These are phyloP conservation scores for Phengaris arion DNA, from an alignment of 2,888 invertebrate species.

Conservation along the genomic window DNA sequence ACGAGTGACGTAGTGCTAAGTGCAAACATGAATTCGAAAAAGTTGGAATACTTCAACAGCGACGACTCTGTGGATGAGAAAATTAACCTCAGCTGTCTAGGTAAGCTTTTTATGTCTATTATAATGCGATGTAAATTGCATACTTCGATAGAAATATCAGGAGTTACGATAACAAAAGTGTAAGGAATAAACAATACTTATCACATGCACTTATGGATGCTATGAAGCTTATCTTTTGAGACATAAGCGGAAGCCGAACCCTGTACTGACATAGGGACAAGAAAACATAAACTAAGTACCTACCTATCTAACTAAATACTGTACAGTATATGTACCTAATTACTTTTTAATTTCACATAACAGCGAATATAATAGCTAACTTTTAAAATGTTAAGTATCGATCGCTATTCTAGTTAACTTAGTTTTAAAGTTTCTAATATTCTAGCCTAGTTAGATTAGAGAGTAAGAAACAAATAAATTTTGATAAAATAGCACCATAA, in stretches of 20 bases:
- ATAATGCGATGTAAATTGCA: not conserved
- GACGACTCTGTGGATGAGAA: constrained; percentile 72
- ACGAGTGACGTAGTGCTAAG: constrained; percentile 60
- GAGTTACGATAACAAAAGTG: not conserved
- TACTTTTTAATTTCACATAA: not conserved
- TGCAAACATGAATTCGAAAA: constrained; percentile 73
- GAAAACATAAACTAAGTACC: not conserved
- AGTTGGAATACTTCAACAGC: constrained; percentile 72
- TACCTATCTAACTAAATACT: no score
- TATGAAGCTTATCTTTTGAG: not conserved
- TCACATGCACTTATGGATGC: not conserved
- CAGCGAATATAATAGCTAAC: not conserved
- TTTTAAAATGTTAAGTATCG: not conserved
- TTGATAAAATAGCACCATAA: constrained; percentile 16
- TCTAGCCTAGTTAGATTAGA: constrained; percentile 8
- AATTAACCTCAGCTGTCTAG: constrained; percentile 76
- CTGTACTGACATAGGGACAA: not conserved
- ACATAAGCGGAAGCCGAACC: not conserved
- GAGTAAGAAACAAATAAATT: constrained; percentile 16
- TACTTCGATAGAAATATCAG: constrained; percentile 2
- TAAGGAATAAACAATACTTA: not conserved
- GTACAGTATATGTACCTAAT: no score
- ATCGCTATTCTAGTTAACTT: not conserved
- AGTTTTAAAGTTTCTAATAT: not conserved
- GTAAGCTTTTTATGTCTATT: constrained; percentile 46